These are phyloP conservation scores for Zalophus californianus DNA, from an alignment of 2,797 vertebrate genomes.

Conservation along the genomic window DNA sequence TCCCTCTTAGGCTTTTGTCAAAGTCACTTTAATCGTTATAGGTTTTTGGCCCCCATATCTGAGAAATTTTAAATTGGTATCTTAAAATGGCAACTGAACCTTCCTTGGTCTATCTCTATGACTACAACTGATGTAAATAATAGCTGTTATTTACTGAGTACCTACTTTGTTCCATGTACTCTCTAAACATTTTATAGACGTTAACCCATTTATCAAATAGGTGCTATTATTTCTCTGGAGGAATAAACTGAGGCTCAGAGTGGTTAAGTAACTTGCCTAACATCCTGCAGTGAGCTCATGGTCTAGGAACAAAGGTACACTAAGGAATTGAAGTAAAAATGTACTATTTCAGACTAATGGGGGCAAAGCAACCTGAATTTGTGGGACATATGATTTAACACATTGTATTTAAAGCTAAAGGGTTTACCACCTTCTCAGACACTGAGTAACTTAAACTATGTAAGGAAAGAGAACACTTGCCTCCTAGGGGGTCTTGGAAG, in stretches of 20 bases:
- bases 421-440: constrained; percentile 53
- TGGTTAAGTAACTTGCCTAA: constrained; percentile 47
- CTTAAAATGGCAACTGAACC: neutral
- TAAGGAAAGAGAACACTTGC: constrained; percentile 46
- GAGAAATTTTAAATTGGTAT: constrained; percentile 20
- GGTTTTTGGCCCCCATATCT: neutral
- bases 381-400: constrained; percentile 49
- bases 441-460: constrained; percentile 47
- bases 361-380: constrained; percentile 25
- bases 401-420: constrained; percentile 53
- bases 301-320: constrained; percentile 21
- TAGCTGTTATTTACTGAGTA: neutral
- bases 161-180: neutral
- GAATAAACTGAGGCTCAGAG: constrained; percentile 3
- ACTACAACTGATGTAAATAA: neutral
- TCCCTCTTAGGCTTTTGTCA: neutral
- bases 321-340: constrained; percentile 35
- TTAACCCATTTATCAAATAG: neutral
- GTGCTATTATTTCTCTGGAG: neutral
- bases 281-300: neutral
- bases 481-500: neutral
- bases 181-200: neutral
- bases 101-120: neutral
- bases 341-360: constrained; percentile 55
- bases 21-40: neutral